Base-by-base conservation (phyloP, 1,140 invertebrate genomes). In the Drosophila seguyi region DNA sequence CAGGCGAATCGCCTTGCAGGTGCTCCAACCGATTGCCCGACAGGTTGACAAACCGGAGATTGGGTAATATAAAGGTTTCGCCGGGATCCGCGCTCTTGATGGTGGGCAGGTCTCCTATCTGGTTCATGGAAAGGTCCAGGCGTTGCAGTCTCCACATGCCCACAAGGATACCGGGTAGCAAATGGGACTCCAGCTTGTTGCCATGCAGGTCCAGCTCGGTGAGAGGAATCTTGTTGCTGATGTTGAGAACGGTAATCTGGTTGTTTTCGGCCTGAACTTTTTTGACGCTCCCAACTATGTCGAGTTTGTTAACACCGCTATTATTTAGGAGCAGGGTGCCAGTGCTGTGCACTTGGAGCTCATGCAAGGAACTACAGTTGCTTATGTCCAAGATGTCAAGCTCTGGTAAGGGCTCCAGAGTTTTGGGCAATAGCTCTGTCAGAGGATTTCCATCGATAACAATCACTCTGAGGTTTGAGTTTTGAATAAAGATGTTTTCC, bases 131-230 rank as follows among this genome's bases (percentile, higher is more conserved):
- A 10, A 91, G 53, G 42, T 91, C 87, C 48, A 91, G 38, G 3
- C 47, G 60, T 31, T 81, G 79, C 7, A 91, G 52, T 56, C 88
- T 81, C 74, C 78, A 74, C 87, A 91, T 91, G 41, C 76, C 87
- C n/a, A 58, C 41, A 5, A 91, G 45, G 16, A 83, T 25, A 6
- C 16, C 25, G 45, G 11, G 13, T 10, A 14, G 59, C n/a, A 27
- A 38, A 14, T 52, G 53, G 22, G 50, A 47, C 16, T 48, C 44
- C 13, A 83, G 42, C 27, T 59, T 60, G 79, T 91, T 91, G 4
- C 39, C 50, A 48, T 84, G 85, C 55, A 91, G 62, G 25, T 91
- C 75, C 4, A 91, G 53, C 29, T 91, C 81, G 5, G 58, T 57
- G 25, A 85, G 63, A 11, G 66, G 47, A 25, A 67, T 60, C 44